A percentile compares a stretch with the other conserved stretches of the same genome.
phyloP scores from a whole-genome alignment of 2,888 invertebrate genomes.

The Endomychus coccineus region DNA sequence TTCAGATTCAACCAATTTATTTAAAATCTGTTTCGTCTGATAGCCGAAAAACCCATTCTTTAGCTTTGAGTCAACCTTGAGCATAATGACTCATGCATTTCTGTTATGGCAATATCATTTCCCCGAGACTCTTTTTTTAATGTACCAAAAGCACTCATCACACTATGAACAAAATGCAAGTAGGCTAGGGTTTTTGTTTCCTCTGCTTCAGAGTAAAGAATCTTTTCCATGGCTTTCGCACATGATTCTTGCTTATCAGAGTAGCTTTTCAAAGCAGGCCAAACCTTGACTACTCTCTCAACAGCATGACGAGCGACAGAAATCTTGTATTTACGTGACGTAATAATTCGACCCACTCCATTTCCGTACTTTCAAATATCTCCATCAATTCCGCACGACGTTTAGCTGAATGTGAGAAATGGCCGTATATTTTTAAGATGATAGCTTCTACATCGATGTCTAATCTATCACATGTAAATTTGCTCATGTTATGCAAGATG shows the following conservation, averaged over 20 bases:
- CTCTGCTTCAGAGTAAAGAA: constrained; percentile 6
- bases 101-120: constrained; percentile 4
- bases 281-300: constrained; percentile 7
- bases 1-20: constrained; percentile 5
- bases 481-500: constrained; percentile 11
- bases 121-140: constrained; percentile 3
- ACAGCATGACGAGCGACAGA: constrained; percentile 14
- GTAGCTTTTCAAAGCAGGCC: constrained; percentile 11
- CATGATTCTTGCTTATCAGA: constrained; percentile 9
- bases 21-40: constrained; percentile 4
- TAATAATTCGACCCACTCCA: constrained; percentile 12
- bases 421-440: constrained; percentile 15
- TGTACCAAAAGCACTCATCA: constrained; percentile 2
- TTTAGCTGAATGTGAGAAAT: constrained; percentile 14
- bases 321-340: constrained; percentile 12
- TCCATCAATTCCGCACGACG: constrained; percentile 11
- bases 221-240: constrained; percentile 9
- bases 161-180: constrained; percentile 7
- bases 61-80: constrained; percentile 4
- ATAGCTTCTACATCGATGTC: constrained; percentile 13
- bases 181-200: constrained; percentile 7
- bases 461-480: constrained; percentile 6
- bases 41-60: constrained; percentile 4
- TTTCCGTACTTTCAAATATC: constrained; percentile 11
- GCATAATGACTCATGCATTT: constrained; percentile 4